These are phyloP conservation scores for Chloropsis cyanopogon DNA, from an alignment of 2,113 vertebrate species.

Conservation along the genomic window DNA sequence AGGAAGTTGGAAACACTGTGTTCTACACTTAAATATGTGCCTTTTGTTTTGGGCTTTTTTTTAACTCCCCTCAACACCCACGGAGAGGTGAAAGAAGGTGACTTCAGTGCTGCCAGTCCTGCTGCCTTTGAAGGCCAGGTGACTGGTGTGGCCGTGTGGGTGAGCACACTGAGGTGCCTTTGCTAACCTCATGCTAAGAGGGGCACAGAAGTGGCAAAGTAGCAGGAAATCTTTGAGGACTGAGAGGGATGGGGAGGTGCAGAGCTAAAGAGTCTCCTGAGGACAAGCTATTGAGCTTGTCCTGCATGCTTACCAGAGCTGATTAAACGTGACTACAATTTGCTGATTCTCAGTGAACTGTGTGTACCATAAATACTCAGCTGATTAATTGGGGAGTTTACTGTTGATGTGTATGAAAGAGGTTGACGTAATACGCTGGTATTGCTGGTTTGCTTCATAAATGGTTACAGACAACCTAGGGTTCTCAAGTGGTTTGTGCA, in stretches of 20 bases:
- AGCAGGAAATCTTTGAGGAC: neutral
- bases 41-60: neutral
- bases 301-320: neutral
- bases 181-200: fast-evolving
- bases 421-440: neutral
- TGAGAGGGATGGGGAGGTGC: neutral
- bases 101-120: neutral
- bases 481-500: neutral
- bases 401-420: fast-evolving
- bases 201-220: neutral
- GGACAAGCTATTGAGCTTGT: neutral
- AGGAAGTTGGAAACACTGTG: neutral
- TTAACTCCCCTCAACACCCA: neutral
- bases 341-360: neutral
- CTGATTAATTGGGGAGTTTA: neutral
- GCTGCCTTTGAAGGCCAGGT: neutral
- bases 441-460: neutral
- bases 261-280: neutral
- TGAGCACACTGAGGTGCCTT: neutral
- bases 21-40: neutral
- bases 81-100: neutral
- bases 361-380: fast-evolving
- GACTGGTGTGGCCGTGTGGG: fast-evolving
- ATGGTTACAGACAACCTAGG: neutral
- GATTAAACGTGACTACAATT: fast-evolving